Base-by-base conservation (phyloP, 2,113 vertebrate species). In the Cephalopterus ornatus region DNA sequence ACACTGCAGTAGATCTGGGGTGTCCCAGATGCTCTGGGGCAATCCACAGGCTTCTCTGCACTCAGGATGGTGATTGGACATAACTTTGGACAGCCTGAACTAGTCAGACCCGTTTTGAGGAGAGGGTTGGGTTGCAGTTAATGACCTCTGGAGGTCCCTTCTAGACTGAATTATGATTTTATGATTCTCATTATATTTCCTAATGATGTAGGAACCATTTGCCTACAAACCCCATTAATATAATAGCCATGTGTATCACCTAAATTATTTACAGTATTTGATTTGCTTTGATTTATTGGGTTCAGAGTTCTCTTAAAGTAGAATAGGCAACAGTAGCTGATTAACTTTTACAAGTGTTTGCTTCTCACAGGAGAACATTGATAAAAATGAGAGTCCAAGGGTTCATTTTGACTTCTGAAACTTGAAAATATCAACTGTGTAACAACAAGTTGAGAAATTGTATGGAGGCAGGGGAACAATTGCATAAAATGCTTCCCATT, bases 171-270 rank as follows among this genome's bases (percentile, higher is more conserved):
- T 23, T 41, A 76, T 8, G 14, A 39, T 59, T 91, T 65, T 81
- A 27, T 39, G 17, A 15, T 56, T 82, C 58, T 88, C 53, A 46
- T 0, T 39, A 15, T 78, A 58, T 83, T 87, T 46, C 61, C 91
- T 71, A 37, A 88, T 87, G 12, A 94, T 49, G 33, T 63, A 80
- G 39, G 14, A 85, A 95, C 70, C 82, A 89, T 97, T 97, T 42
- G 49, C 80, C 81, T 50, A 83, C 68, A 56, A 56, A 82, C 97
- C 77, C 66, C 89, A 94, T 72, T 70, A 44, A 56, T 26, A 71
- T 28, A 89, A 88, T 75, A 61, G 22, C 10, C 3, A 35, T 8
- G 20, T 46, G 8, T 27, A 87, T 90, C 50, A 89, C 4, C 20
- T 11, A n/a, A 70, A 70, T 58, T 65, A n/a, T 46, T 85, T 63